A percentile compares a stretch with the other conserved stretches of the same genome.
These are phyloP conservation scores for Pammene fasciana DNA, from an alignment of 2,888 invertebrate species.

Conservation along the genomic window DNA sequence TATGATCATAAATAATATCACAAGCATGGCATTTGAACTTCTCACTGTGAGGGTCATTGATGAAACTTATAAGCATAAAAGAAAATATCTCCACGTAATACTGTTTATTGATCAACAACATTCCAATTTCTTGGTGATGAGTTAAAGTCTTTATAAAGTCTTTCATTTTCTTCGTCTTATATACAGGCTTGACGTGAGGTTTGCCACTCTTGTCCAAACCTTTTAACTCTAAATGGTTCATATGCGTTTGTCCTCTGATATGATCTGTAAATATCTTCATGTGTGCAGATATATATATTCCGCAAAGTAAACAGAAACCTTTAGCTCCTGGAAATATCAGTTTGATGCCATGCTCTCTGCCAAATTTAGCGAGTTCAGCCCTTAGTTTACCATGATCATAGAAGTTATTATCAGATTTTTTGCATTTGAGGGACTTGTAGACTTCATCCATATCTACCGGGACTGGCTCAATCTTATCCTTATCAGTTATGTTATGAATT, in stretches of 20 bases:
- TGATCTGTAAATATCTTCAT: slow-evolving; percentile 57
- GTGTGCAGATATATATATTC: slow-evolving; percentile 54
- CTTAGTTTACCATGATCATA: slow-evolving; percentile 59
- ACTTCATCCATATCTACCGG: slow-evolving; percentile 16
- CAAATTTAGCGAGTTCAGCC: slow-evolving; percentile 56
- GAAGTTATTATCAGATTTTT: slow-evolving; percentile 3
- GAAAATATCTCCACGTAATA: slow-evolving; percentile 48
- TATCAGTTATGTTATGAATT: slow-evolving; percentile 44
- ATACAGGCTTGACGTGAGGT: slow-evolving; percentile 45
- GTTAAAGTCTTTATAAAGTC: slow-evolving; percentile 42
- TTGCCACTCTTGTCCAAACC: slow-evolving; percentile 48
- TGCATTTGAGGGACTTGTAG: slow-evolving; percentile 18
- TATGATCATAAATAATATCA: slow-evolving; percentile 47
- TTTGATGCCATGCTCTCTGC: slow-evolving; percentile 58
- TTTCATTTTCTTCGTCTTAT: slow-evolving; percentile 42
- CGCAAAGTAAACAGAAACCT: slow-evolving; percentile 63
- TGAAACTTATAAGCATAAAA: slow-evolving; percentile 51
- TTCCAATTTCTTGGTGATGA: slow-evolving; percentile 39
- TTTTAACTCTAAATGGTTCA: slow-evolving; percentile 56
- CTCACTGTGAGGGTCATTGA: slow-evolving; percentile 47
- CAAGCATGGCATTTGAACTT: slow-evolving; percentile 61
- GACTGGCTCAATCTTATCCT: slow-evolving; percentile 22
- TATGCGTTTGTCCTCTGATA: slow-evolving; percentile 55
- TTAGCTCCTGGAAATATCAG: slow-evolving; percentile 60
- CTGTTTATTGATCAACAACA: slow-evolving; percentile 52